A percentile compares a stretch with the other conserved stretches of the same genome.
Evolutionary conservation across 2,797 vertebrate genomes (phyloP).

Genomic region (Chelmon rostratus): DNA sequence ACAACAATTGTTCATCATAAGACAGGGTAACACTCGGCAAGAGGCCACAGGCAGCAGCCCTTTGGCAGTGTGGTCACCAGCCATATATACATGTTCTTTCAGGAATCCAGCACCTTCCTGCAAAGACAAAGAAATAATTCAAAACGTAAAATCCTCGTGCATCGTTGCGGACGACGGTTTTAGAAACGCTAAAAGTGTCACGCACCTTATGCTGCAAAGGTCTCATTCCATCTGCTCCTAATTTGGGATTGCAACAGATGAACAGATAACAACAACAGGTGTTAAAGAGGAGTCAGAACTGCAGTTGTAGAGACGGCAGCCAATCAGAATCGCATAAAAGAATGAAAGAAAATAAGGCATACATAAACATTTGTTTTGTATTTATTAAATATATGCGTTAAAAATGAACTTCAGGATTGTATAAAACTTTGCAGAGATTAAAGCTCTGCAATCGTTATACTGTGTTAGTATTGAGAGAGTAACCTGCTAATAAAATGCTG

Average conservation of each 20-base stretch:
- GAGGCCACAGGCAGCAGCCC: conserved; percentile 58
- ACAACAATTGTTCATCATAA: conserved; percentile 70
- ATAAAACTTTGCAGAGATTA: conserved; percentile 1
- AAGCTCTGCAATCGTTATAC: background rate
- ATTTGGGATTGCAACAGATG: conserved; percentile 75
- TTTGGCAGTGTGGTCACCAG: conserved; percentile 63
- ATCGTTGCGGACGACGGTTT: conserved; percentile 34
- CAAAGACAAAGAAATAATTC: conserved; percentile 11
- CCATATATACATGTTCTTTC: conserved; percentile 79
- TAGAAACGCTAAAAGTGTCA: conserved; percentile 48
- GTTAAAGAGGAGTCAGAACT: conserved; percentile 42
- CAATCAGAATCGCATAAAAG: background rate
- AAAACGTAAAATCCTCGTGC: background rate
- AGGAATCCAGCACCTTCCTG: conserved; percentile 77
- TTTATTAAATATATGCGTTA: background rate
- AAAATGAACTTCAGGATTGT: background rate
- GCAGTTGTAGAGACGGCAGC: background rate
- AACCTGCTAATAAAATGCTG: conserved; percentile 51
- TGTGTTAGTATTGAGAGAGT: background rate
- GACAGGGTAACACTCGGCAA: conserved; percentile 55
- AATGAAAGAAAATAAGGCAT: background rate
- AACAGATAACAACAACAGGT: conserved; percentile 63
- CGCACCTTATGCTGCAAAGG: conserved; percentile 75
- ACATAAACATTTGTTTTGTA: background rate
- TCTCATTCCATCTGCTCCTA: conserved; percentile 76